A percentile compares a stretch with the other conserved stretches of the same genome.
These are phyloP conservation scores for Psophia crepitans DNA, from an alignment of 2,113 vertebrate species.

Conservation along the genomic window DNA sequence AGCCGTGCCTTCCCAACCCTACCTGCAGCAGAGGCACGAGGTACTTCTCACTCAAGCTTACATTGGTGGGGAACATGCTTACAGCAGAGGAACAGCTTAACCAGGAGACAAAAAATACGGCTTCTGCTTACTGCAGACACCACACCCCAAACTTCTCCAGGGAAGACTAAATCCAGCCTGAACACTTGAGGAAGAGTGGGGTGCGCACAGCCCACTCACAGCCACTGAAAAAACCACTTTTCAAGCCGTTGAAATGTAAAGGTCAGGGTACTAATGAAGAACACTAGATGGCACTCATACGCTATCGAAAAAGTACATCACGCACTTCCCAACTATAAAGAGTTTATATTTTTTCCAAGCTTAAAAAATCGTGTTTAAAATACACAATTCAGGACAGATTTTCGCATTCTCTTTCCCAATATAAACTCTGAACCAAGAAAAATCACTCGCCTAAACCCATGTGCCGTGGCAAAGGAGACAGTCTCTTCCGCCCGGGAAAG, in stretches of 20 bases:
- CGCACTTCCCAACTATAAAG: background rate
- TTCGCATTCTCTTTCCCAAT: background rate
- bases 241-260: background rate
- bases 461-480: background rate
- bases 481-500: background rate
- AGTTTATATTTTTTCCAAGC: background rate
- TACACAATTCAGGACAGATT: conserved; percentile 14
- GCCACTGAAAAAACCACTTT: background rate
- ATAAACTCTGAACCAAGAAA: background rate
- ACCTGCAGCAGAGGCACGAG: background rate
- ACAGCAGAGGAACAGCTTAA: background rate
- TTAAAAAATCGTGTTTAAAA: conserved; percentile 18
- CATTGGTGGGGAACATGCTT: background rate
- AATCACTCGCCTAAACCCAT: background rate
- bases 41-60: background rate
- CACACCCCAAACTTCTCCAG: background rate
- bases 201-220: background rate
- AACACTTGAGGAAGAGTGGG: background rate
- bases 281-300: conserved; percentile 72
- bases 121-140: background rate
- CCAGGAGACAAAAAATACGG: fast-evolving
- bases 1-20: background rate
- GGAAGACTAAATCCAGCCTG: background rate
- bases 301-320: conserved; percentile 11
- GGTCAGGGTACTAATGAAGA: background rate